Percentiles rank a stretch among this genome's conserved stretches.
Evolutionary conservation across 2,797 vertebrate genomes (phyloP).

Genomic region (Forpus xanthops): DNA sequence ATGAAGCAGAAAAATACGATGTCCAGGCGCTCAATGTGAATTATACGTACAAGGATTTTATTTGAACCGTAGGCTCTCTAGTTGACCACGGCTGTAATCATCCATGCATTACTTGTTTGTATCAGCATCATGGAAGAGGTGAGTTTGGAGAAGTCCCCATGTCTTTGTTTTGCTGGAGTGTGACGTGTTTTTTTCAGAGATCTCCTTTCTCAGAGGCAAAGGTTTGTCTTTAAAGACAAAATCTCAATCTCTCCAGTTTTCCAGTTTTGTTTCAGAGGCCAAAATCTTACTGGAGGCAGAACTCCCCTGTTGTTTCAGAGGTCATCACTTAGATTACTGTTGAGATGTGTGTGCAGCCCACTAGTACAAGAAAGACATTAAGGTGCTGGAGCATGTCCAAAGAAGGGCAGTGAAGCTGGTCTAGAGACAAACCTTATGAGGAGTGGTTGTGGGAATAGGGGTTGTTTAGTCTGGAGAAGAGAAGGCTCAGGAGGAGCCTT

Average conservation of each 20-base stretch:
- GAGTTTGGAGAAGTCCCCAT: not conserved
- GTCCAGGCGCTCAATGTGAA: not conserved
- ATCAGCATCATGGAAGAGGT: not conserved
- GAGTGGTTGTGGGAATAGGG: not conserved
- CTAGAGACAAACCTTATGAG: not conserved
- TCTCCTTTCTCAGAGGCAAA: not conserved
- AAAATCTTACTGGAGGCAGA: not conserved
- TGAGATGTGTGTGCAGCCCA: not conserved
- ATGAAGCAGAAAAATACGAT: not conserved
- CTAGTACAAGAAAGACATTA: rapidly evolving
- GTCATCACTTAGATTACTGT: not conserved
- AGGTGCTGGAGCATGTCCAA: not conserved
- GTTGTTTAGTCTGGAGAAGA: not conserved
- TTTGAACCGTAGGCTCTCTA: not conserved
- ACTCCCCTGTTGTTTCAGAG: not conserved
- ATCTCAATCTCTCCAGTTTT: not conserved
- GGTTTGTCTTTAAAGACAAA: not conserved
- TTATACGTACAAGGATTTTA: not conserved
- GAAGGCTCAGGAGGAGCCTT: not conserved
- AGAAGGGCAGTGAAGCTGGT: not conserved
- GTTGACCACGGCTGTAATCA: not conserved
- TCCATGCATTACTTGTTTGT: not conserved
- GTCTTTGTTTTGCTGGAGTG: not conserved
- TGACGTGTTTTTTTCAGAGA: not conserved
- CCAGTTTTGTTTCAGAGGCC: not conserved